Percentiles rank a stretch among this genome's conserved stretches.
These are phyloP conservation scores for Agrenia bidenticulata DNA, from an alignment of 2,888 invertebrate genomes.

Conservation along the genomic window DNA sequence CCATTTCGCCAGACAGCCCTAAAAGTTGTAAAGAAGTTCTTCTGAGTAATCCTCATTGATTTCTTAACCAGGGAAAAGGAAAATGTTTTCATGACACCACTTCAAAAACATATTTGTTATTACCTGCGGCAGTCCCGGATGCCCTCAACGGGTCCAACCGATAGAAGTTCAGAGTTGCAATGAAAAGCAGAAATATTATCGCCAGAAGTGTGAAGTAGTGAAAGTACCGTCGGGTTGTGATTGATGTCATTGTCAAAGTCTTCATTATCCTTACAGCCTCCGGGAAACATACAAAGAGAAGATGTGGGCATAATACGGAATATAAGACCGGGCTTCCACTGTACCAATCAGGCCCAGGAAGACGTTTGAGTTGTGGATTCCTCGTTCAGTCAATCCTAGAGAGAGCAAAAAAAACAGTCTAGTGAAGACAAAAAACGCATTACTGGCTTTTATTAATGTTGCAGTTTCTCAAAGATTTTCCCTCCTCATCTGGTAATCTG, in stretches of 20 bases:
- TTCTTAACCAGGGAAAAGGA: background rate
- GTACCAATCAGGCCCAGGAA: too few species aligned
- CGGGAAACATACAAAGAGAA: background rate
- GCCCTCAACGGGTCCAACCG: constrained; percentile 21
- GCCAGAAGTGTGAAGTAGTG: constrained; percentile 34
- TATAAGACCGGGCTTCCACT: too few species aligned
- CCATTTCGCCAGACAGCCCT: constrained; percentile 4
- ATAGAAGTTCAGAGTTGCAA: constrained; percentile 35
- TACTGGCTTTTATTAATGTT: constrained; percentile 6
- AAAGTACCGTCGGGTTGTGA: constrained; percentile 24
- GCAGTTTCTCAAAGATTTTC: background rate
- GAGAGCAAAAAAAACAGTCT: background rate
- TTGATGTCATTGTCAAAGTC: constrained; percentile 23
- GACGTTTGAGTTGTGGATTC: background rate
- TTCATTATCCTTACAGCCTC: constrained; percentile 12
- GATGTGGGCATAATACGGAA: background rate
- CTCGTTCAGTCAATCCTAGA: background rate
- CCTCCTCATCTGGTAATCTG: constrained; percentile 1
- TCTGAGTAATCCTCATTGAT: background rate
- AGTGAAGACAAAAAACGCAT: constrained; percentile 5
- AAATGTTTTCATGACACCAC: constrained; percentile 2
- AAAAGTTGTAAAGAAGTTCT: background rate
- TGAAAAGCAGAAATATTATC: constrained; percentile 28
- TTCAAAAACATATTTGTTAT: too few species aligned
- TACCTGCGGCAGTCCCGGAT: background rate